Percentiles rank a stretch among this genome's conserved stretches.
Conservation (phyloP, 1,140 invertebrate species). For the Antheraea pernyi region DNA sequence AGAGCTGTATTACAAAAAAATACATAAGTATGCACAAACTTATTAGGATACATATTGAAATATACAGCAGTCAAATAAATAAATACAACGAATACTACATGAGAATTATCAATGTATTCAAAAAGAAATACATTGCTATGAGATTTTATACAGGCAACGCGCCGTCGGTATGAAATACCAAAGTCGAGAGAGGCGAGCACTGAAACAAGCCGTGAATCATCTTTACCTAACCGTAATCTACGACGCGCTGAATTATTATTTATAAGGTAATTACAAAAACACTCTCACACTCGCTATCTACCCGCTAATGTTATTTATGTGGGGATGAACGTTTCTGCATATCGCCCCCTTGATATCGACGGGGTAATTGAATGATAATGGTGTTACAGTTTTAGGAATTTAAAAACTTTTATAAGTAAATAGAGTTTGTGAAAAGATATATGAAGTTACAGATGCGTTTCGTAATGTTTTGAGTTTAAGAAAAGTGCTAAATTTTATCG, state of each 20-base stretch:
- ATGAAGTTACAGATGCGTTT: no score
- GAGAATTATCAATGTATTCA: not conserved
- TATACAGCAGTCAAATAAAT: no score
- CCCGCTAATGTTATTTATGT: slow-evolving; percentile 70
- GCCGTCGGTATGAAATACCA: not conserved
- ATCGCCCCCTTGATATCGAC: slow-evolving; percentile 56
- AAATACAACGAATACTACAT: no score
- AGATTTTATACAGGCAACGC: not conserved
- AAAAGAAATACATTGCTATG: not conserved
- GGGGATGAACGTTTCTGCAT: slow-evolving; percentile 76
- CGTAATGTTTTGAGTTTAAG: no score
- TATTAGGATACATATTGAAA: no score
- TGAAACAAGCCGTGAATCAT: slow-evolving; percentile 49
- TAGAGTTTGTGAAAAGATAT: not conserved
- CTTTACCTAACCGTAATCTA: slow-evolving; percentile 69
- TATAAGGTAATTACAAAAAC: slow-evolving; percentile 79
- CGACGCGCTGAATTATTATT: slow-evolving; percentile 71
- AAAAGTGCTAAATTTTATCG: no score
- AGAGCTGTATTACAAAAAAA: no score
- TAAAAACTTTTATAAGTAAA: not conserved
- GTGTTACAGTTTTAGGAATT: not conserved
- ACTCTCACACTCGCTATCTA: slow-evolving; percentile 67
- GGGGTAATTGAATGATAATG: slow-evolving; percentile 70
- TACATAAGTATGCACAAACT: no score
- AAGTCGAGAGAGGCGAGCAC: not conserved